Evolutionary conservation across 30 jellyfish, hydroid and myxozoan species (phyloP).

Genomic region (Chironex yamaguchii): DNA sequence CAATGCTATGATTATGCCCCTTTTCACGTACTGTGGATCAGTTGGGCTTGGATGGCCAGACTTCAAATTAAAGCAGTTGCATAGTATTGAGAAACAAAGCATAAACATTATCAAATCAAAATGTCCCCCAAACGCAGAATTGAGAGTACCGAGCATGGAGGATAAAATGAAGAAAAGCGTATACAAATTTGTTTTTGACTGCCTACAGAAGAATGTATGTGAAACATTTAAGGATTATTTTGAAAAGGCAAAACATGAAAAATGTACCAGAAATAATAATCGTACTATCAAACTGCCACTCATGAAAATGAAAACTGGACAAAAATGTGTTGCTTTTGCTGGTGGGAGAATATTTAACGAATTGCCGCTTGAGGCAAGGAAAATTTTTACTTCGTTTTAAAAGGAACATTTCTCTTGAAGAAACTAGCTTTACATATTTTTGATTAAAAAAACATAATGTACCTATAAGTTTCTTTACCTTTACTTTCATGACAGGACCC

Average conservation of each 20-base stretch:
- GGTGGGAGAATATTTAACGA: too few relatives aligned
- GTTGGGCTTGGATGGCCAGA: conserved; percentile 24
- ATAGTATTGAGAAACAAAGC: not conserved
- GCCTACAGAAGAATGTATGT: conserved; percentile 51
- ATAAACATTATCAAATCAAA: conserved; percentile 12
- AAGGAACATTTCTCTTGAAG: too few relatives aligned
- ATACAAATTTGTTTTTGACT: conserved; percentile 28
- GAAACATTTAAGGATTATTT: conserved; percentile 33
- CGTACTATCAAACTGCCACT: too few relatives aligned
- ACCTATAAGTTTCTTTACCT: too few relatives aligned
- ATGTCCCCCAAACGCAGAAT: conserved; percentile 48
- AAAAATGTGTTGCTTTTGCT: too few relatives aligned
- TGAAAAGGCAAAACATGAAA: conserved; percentile 8
- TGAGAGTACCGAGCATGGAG: conserved; percentile 46
- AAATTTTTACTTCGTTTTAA: too few relatives aligned
- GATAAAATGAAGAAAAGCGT: conserved; percentile 46
- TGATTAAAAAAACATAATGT: too few relatives aligned
- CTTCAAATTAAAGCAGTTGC: not conserved
- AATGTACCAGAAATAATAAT: not conserved
- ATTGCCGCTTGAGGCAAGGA: too few relatives aligned
- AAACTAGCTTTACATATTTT: too few relatives aligned
- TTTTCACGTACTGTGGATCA: conserved; percentile 10
- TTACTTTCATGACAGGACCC: too few relatives aligned
- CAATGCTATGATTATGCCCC: conserved; percentile 22
- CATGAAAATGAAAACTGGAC: too few relatives aligned